phyloP scores from a whole-genome alignment of 2,888 invertebrate species.

The Dyspetes luteomarginatus region DNA sequence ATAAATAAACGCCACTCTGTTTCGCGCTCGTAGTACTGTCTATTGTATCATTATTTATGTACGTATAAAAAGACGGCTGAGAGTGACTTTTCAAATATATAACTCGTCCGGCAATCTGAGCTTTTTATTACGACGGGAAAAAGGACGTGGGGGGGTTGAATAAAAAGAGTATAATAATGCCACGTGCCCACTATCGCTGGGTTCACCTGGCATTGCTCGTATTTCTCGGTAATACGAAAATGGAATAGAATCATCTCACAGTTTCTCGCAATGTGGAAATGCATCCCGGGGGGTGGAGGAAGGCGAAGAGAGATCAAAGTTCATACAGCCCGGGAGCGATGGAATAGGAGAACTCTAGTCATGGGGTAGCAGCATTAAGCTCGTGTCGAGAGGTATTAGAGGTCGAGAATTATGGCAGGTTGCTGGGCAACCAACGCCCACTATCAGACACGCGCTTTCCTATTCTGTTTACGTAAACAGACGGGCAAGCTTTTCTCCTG shows the following conservation, averaged over 20 bases:
- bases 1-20: too few relatives aligned
- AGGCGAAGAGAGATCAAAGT: slow-evolving; percentile 61
- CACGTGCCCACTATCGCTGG: background rate
- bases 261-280: background rate
- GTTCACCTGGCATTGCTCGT: background rate
- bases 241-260: slow-evolving; percentile 56
- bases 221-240: slow-evolving; percentile 25
- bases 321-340: too few relatives aligned
- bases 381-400: too few relatives aligned
- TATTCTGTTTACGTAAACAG: slow-evolving; percentile 61
- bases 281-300: slow-evolving; percentile 27
- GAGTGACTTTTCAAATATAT: too few relatives aligned
- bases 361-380: too few relatives aligned
- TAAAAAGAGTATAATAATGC: background rate
- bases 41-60: too few relatives aligned
- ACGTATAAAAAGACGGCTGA: too few relatives aligned
- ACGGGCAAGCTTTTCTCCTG: slow-evolving; percentile 1
- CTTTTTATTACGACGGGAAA: too few relatives aligned
- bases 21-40: too few relatives aligned
- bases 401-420: slow-evolving; percentile 65
- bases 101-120: background rate
- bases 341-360: too few relatives aligned
- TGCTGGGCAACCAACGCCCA: slow-evolving; percentile 79
- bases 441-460: slow-evolving; percentile 74
- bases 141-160: background rate